phyloP scores from a whole-genome alignment of 1,140 invertebrate genomes.

The Leptonema lineaticorne region DNA sequence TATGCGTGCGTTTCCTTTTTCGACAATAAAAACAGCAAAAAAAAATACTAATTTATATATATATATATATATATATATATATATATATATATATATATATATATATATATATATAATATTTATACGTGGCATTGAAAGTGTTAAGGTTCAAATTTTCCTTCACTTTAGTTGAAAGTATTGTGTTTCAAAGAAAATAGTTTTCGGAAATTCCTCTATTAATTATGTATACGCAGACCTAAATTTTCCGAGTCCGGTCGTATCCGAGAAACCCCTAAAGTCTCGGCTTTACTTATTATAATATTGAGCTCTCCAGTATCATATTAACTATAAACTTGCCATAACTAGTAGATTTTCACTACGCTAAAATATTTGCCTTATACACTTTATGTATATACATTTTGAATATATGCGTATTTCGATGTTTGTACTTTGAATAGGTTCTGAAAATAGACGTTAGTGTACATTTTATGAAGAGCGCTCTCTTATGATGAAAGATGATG shows the following conservation, averaged over 20 bases:
- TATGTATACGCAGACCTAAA: neutral
- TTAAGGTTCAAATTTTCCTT: too few relatives aligned
- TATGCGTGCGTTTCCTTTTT: neutral
- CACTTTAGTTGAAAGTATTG: too few relatives aligned
- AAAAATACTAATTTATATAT: neutral
- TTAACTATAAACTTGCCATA: neutral
- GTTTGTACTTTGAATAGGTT: too few relatives aligned
- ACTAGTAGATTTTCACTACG: too few relatives aligned
- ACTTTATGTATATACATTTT: too few relatives aligned
- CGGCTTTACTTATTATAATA: conserved; percentile 6
- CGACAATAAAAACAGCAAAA: neutral
- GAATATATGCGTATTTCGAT: too few relatives aligned
- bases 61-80: neutral
- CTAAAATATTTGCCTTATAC: too few relatives aligned
- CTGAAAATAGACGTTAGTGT: too few relatives aligned
- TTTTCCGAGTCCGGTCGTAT: neutral
- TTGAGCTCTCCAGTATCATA: conserved; percentile 2
- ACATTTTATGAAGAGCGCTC: too few relatives aligned
- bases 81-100: neutral
- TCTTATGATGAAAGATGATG: too few relatives aligned
- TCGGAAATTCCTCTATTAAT: conserved; percentile 1
- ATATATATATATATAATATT: neutral
- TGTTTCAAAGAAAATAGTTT: conserved; percentile 7
- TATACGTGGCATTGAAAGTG: too few relatives aligned
- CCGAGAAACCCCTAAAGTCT: conserved; percentile 10